These are phyloP conservation scores for Acheta domesticus DNA, from an alignment of 2,888 invertebrate species.

Conservation along the genomic window DNA sequence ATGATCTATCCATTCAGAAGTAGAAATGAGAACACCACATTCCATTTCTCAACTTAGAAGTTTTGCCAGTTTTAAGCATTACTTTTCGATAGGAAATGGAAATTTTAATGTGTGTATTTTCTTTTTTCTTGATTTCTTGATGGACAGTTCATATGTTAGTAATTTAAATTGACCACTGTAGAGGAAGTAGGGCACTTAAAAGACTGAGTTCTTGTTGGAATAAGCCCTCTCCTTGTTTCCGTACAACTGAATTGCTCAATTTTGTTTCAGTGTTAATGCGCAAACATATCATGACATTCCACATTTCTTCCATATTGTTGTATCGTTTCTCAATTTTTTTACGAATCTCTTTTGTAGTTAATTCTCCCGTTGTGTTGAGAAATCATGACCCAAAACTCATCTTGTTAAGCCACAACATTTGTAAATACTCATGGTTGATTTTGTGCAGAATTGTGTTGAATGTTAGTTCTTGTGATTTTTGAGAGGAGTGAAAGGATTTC, in stretches of 20 bases:
- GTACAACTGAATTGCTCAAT: constrained; percentile 18
- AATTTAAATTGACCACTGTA: neutral
- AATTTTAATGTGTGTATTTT: too few relatives aligned
- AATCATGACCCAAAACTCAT: neutral
- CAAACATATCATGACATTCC: constrained; percentile 18
- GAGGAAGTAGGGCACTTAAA: constrained; percentile 10
- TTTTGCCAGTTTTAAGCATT: too few relatives aligned
- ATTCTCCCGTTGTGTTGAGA: neutral
- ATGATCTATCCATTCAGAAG: too few relatives aligned
- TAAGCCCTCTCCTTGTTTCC: constrained; percentile 18
- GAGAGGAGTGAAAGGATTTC: constrained; percentile 10
- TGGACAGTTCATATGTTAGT: too few relatives aligned
- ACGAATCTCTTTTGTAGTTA: neutral
- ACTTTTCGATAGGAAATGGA: too few relatives aligned
- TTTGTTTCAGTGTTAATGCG: constrained; percentile 2
- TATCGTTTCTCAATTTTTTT: neutral
- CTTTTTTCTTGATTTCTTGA: too few relatives aligned
- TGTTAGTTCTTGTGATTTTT: neutral
- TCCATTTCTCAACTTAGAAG: too few relatives aligned
- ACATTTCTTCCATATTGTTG: constrained; percentile 9
- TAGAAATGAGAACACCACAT: too few relatives aligned
- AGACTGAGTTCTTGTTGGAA: constrained; percentile 18
- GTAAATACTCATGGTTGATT: constrained; percentile 7
- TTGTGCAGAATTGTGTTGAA: constrained; percentile 7
- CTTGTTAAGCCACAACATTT: constrained; percentile 2